Evolutionary conservation across 1,140 invertebrate genomes (phyloP), one percentile per base, ranked within the genome.

Genomic region (Brachionus asplanchnoidis): DNA sequence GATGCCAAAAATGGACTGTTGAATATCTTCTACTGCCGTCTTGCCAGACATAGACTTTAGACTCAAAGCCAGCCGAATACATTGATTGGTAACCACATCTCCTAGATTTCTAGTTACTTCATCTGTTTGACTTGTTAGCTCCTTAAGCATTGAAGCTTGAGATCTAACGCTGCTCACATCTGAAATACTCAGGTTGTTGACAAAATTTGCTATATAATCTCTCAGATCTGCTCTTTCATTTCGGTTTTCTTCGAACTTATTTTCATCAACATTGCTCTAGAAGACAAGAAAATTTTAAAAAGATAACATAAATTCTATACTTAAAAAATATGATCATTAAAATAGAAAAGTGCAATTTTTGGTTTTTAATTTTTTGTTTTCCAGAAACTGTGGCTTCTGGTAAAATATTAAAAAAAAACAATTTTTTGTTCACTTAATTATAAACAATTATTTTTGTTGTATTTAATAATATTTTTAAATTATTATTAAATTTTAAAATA

Each of bases 151-250:
- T 20, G 78, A 80, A 20, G 78, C 42, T 36, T 80, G 78, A 17
- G 36, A 60, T 53, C n/a, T 56, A 6, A 80, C 36, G 7, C 50
- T 60, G 40, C 32, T 65, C 8, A 53, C 36, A 65, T 80, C 78
- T 23, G 78, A 80, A 32, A 80, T 60, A 42, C 78, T 80, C n/a
- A 80, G 14, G 23, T 56, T 80, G 36, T 80, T 80, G 5, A 65
- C 28, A 14, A 6, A 50, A 50, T 56, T 78, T 20, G 23, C 75
- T 26, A 78, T 78, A 4, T n/a, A 56, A 46, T 78, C 75, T 78
- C 75, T 46, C 17, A 78, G n/a, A 46, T 78, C 26, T 14, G 75
- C 75, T 78, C 75, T 46, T 78, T 78, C 75, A 56, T 78, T 78
- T 12, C 75, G 75, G 9, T 78, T 78, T 44, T 40, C n/a, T 36